Percentiles rank a stretch among this genome's conserved stretches.
phyloP scores from a whole-genome alignment of 2,888 invertebrate genomes.

The Coelinius sp. region DNA sequence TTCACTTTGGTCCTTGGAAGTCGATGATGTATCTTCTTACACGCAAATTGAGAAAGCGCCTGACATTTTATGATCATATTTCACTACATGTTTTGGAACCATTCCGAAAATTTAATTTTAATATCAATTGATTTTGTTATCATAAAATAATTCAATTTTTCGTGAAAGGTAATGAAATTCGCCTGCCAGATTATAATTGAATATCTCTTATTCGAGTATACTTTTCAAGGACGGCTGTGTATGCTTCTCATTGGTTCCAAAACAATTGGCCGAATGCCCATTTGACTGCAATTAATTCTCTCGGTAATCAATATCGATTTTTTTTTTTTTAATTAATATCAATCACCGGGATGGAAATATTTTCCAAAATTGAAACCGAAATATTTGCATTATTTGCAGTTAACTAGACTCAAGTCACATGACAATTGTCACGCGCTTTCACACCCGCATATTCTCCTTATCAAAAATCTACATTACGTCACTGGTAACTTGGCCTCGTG shows the following conservation, averaged over 20 bases:
- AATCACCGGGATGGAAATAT: constrained; percentile 34
- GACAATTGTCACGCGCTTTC: constrained; percentile 45
- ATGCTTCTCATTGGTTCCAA: constrained; percentile 43
- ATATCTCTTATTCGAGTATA: constrained; percentile 7
- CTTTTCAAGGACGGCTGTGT: constrained; percentile 47
- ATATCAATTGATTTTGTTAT: not conserved
- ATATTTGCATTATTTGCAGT: not conserved
- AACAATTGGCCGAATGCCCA: constrained; percentile 40
- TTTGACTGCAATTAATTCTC: not conserved
- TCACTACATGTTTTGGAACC: not conserved
- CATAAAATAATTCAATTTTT: not conserved
- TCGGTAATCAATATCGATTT: not conserved
- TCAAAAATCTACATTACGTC: constrained; percentile 56
- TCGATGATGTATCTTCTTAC: constrained; percentile 49
- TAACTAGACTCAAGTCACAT: not conserved
- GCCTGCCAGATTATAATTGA: constrained; percentile 17
- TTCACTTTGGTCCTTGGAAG: constrained; percentile 44
- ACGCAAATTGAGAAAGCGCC: constrained; percentile 54
- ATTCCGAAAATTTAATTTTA: constrained; percentile 1
- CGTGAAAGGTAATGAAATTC: not conserved
- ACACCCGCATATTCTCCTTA: constrained; percentile 55
- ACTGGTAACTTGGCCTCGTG: constrained; percentile 67
- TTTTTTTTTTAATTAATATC: not conserved
- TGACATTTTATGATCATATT: constrained; percentile 51
- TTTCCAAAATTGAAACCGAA: not conserved